Conservation (phyloP, 2,888 invertebrate genomes). For the Mactromeris polynyma region DNA sequence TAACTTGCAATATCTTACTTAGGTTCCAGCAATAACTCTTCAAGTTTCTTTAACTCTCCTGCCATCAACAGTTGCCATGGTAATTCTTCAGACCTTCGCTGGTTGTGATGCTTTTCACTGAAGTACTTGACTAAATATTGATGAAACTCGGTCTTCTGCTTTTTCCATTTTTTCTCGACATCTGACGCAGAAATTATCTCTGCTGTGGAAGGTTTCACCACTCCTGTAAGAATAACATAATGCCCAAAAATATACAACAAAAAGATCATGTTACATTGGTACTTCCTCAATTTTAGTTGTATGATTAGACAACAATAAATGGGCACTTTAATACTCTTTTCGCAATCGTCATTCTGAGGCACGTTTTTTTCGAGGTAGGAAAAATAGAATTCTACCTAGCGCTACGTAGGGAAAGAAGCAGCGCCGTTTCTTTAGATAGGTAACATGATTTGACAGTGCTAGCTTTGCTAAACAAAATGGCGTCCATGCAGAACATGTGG, state of each 20-base stretch:
- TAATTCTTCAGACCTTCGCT: slow-evolving; percentile 80
- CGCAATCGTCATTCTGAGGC: no score
- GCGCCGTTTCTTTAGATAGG: no score
- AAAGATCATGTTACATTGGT: no score
- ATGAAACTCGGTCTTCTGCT: slow-evolving; percentile 79
- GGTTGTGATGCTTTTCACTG: slow-evolving; percentile 69
- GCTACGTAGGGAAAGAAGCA: no score
- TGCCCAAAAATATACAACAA: background rate
- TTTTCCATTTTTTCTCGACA: slow-evolving; percentile 72
- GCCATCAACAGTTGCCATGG: slow-evolving; percentile 84
- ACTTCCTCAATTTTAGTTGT: no score
- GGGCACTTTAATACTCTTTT: no score
- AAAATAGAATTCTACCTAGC: no score
- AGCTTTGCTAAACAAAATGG: no score
- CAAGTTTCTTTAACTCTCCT: slow-evolving; percentile 76
- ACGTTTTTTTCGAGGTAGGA: no score
- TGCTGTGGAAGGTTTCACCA: slow-evolving; percentile 75
- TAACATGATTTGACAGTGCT: no score
- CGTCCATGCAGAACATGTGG: no score
- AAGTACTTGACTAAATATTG: slow-evolving; percentile 81
- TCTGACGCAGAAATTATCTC: slow-evolving; percentile 66
- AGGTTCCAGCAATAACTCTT: slow-evolving; percentile 76
- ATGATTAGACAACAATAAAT: no score
- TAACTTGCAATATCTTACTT: slow-evolving; percentile 71
- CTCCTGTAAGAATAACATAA: slow-evolving; percentile 65